Evolutionary conservation across 2,797 vertebrate species (phyloP).

Genomic region (Xiphorhynchus erythropygius): DNA sequence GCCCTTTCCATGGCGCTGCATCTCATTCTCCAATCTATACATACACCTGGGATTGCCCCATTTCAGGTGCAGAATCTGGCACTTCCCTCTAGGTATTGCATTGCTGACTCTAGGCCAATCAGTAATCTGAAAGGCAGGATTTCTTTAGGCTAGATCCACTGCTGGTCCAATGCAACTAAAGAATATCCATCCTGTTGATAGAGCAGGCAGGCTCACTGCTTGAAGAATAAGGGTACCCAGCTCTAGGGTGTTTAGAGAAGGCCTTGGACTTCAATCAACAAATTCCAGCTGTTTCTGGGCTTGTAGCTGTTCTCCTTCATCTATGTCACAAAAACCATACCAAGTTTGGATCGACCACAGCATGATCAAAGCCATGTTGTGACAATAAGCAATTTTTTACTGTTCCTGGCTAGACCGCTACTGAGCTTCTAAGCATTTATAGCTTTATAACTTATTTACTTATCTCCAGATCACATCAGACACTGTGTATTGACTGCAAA

Average conservation of each 20-base stretch:
- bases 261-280: not conserved
- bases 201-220: not conserved
- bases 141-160: not conserved
- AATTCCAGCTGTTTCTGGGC: not conserved
- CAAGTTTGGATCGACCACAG: not conserved
- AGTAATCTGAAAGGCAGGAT: not conserved
- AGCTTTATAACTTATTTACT: not conserved
- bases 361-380: not conserved
- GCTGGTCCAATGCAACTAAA: not conserved
- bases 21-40: not conserved
- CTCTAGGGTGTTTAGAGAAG: not conserved
- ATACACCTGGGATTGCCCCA: not conserved
- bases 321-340: not conserved
- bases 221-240: not conserved
- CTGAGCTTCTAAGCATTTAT: not conserved
- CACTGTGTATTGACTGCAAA: not conserved
- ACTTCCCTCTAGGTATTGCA: not conserved
- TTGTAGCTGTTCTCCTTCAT: not conserved
- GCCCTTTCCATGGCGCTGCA: not conserved
- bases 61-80: not conserved
- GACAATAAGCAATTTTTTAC: not conserved
- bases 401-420: not conserved
- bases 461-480: not conserved
- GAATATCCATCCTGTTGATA: rapidly evolving
- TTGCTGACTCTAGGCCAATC: not conserved